Conservation (phyloP, 1,140 invertebrate species). For the Mycetomoellerius zeteki region DNA sequence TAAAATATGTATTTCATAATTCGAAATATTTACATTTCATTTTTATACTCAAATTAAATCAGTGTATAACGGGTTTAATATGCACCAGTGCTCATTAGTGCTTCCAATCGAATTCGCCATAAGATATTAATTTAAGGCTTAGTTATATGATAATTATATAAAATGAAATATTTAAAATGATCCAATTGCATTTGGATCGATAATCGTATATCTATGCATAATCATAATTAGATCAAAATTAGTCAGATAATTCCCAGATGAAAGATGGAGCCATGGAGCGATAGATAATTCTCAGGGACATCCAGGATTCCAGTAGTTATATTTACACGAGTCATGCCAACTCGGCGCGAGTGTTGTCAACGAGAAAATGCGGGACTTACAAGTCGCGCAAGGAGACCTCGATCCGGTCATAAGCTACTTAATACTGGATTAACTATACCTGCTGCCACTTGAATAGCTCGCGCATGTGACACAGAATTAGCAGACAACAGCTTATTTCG, state of each 20-base stretch:
- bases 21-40: too few relatives aligned
- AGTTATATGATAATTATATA: neutral
- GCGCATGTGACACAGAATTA: conserved; percentile 57
- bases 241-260: neutral
- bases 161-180: conserved; percentile 1
- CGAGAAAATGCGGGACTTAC: conserved; percentile 46
- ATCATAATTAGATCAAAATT: conserved; percentile 10
- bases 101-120: too few relatives aligned
- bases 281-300: conserved; percentile 21
- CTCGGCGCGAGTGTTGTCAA: conserved; percentile 46
- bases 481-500: conserved; percentile 54
- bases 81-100: too few relatives aligned
- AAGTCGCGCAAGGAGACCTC: neutral
- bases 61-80: too few relatives aligned
- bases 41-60: too few relatives aligned
- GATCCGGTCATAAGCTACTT: conserved; percentile 62
- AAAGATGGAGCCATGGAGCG: neutral
- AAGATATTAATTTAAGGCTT: neutral
- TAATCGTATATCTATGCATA: neutral
- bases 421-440: conserved; percentile 62
- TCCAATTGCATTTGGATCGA: neutral
- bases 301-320: neutral
- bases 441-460: conserved; percentile 10
- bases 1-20: too few relatives aligned
- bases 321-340: conserved; percentile 35